Conservation (phyloP, 1,140 invertebrate species). For the Drosophila baimaii region DNA sequence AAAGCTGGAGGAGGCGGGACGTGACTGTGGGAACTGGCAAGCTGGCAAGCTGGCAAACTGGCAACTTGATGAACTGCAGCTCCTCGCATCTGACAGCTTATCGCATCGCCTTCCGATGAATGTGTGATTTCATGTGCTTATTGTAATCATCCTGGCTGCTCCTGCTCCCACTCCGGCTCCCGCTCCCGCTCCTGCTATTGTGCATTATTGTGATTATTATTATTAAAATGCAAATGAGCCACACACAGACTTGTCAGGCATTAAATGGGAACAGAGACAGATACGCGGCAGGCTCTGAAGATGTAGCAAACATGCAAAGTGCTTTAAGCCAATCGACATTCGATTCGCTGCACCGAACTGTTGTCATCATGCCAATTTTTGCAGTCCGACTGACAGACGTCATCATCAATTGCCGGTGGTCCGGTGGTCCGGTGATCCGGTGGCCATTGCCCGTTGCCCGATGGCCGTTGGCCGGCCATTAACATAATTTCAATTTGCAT, state of each 20-base stretch:
- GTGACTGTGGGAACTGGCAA: slow-evolving; percentile 31
- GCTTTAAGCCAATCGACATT: slow-evolving; percentile 66
- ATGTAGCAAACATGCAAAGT: slow-evolving; percentile 63
- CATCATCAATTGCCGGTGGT: slow-evolving; percentile 44
- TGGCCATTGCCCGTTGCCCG: slow-evolving; percentile 1
- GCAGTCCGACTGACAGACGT: slow-evolving; percentile 25
- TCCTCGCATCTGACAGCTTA: slow-evolving; percentile 29
- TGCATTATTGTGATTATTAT: slow-evolving; percentile 78
- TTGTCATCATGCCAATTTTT: neutral
- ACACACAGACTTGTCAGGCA: slow-evolving; percentile 51
- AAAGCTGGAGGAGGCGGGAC: slow-evolving; percentile 42
- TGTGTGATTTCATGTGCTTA: slow-evolving; percentile 60
- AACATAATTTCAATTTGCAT: slow-evolving; percentile 83
- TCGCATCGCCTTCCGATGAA: slow-evolving; percentile 49
- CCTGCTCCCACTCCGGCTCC: neutral
- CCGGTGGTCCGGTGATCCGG: slow-evolving; percentile 11
- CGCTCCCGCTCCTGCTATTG: slow-evolving; percentile 19
- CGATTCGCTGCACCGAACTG: slow-evolving; percentile 35
- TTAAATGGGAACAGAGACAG: slow-evolving; percentile 46
- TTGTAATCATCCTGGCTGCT: slow-evolving; percentile 55
- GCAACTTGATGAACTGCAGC: slow-evolving; percentile 54
- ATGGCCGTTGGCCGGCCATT: slow-evolving; percentile 54
- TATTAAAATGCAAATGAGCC: slow-evolving; percentile 82
- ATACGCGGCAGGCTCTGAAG: slow-evolving; percentile 20
- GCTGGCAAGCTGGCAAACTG: neutral